phyloP scores from a whole-genome alignment of 2,113 vertebrate genomes.

The Anoura caudifer region DNA sequence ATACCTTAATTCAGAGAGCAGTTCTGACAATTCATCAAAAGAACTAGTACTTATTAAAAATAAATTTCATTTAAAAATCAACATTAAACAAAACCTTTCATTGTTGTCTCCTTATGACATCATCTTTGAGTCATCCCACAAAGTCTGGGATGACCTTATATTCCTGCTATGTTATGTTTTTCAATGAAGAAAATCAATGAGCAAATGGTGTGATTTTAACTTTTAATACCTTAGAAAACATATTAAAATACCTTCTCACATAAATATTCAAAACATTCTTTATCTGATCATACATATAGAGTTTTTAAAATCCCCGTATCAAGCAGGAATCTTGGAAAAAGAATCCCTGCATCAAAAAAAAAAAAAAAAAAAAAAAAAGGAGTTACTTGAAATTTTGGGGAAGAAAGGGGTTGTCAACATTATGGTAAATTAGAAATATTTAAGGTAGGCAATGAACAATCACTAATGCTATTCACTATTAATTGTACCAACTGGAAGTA shows the following conservation, averaged over 20 bases:
- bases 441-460: neutral
- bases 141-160: neutral
- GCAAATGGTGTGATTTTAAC: neutral
- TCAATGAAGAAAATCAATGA: neutral
- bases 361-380: neutral
- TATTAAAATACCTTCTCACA: neutral
- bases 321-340: neutral
- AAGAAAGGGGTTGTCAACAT: neutral
- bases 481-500: neutral
- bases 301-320: neutral
- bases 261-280: neutral
- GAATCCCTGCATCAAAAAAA: neutral
- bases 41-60: neutral
- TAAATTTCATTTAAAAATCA: neutral
- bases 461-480: neutral
- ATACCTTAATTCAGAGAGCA: neutral
- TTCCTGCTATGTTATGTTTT: neutral
- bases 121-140: neutral
- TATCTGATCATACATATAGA: neutral
- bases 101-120: neutral
- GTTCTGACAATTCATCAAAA: constrained; percentile 20
- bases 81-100: neutral
- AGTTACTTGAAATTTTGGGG: neutral
- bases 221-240: neutral
- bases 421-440: constrained; percentile 6